Base-by-base conservation (phyloP, 1,140 invertebrate species). In the Drosophila willistoni region DNA sequence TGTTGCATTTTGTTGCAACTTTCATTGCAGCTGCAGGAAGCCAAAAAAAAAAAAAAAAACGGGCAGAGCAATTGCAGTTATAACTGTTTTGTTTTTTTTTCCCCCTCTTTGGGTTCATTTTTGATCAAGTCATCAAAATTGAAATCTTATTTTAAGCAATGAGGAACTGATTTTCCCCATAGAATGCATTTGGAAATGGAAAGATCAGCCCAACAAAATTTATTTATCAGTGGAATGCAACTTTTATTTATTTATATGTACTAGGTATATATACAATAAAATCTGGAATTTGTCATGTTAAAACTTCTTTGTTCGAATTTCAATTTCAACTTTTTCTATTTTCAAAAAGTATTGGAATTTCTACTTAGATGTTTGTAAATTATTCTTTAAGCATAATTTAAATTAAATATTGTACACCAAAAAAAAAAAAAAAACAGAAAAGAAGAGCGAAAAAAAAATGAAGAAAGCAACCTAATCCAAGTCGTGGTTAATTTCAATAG, bases 321-420 rank as follows among this genome's bases (percentile, higher is more conserved):
- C 14, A 51, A 51, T 1, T 22, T 22, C 17, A 22, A 51, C 44
- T 51, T 51, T 29, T 51, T n/a, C 17, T n/a, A 7, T 12, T 10
- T 0, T 2, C 14, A 6, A 17, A 17, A n/a, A 39, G 36, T 39
- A 5, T 39, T 39, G 36, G 36, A 39, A 42, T n/a, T 25, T 56
- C 41, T 5, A 14, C 29, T 7, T 6, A 10, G 10, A 36, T 12
- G 34, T 10, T 61, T 39, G 10, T 7, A 59, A 39, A n/a, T 69
- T 68, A 22, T 5, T 47, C 25, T 36, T 7, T 33, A 41, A 22
- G 25, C 39, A 56, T 36, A 22, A 47, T 73, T 71, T 73, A 25
- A 25, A 73, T 73, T 72, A 62, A 34, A 71, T 62, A 60, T 41
- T 22, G 6, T 42, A 42, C 19, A 57, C 19, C 29, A 47, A 22